Conservation (phyloP, 2,888 invertebrate species). For the Hyppa rectilinea region DNA sequence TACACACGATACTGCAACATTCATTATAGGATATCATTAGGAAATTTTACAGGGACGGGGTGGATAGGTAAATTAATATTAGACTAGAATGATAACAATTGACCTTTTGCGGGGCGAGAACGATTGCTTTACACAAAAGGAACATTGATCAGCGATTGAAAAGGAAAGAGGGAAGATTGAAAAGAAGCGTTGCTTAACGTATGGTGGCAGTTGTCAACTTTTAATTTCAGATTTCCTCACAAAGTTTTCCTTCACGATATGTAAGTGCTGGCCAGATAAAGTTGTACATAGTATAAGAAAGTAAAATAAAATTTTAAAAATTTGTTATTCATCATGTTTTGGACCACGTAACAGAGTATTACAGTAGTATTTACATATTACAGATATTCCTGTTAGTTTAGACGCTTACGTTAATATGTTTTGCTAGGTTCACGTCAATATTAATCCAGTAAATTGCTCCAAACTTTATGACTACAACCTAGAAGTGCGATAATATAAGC, state of each 20-base stretch:
- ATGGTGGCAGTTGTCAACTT: neutral
- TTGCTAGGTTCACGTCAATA: neutral
- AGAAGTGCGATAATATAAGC: neutral
- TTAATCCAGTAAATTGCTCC: neutral
- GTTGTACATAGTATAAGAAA: too few species aligned
- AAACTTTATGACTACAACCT: neutral
- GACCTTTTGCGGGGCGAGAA: neutral
- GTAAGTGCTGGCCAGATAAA: too few species aligned
- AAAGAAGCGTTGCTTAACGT: neutral
- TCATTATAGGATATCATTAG: too few species aligned
- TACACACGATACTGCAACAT: conserved; percentile 28
- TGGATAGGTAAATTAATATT: conserved; percentile 6
- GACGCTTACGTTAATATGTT: neutral
- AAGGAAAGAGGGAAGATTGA: too few species aligned
- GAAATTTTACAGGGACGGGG: too few species aligned
- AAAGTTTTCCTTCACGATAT: neutral
- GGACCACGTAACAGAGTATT: too few species aligned
- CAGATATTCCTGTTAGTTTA: too few species aligned
- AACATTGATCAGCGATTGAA: too few species aligned
- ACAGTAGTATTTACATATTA: too few species aligned
- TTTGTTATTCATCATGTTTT: neutral
- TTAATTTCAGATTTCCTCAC: neutral
- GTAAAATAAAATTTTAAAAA: too few species aligned
- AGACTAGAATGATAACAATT: neutral
- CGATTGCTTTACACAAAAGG: neutral